phyloP scores from a whole-genome alignment of 2,797 vertebrate genomes.

The Enteromius afrohamiltoni region DNA sequence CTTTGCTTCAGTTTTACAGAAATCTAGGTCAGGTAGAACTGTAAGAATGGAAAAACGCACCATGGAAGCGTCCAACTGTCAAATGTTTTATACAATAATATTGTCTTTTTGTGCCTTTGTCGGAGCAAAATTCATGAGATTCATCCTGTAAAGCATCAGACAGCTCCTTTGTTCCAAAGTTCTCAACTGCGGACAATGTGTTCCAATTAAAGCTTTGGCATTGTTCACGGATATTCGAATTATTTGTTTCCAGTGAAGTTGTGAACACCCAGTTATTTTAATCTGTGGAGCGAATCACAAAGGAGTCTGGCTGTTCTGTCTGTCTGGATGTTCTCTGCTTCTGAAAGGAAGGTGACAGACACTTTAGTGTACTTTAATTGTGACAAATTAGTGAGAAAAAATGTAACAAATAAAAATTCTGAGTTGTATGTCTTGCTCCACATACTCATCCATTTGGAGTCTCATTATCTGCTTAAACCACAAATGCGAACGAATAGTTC shows the following conservation, averaged over 20 bases:
- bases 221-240: slow-evolving; percentile 52
- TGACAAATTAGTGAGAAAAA: slow-evolving; percentile 1
- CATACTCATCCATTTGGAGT: background rate
- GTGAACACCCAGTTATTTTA: slow-evolving; percentile 16
- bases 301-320: slow-evolving; percentile 14
- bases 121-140: slow-evolving; percentile 50
- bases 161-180: slow-evolving; percentile 55
- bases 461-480: background rate
- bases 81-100: slow-evolving; percentile 9
- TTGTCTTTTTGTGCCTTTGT: slow-evolving; percentile 28
- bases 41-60: slow-evolving; percentile 26
- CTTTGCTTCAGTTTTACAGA: slow-evolving; percentile 59
- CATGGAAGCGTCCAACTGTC: slow-evolving; percentile 37
- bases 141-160: slow-evolving; percentile 58
- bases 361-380: slow-evolving; percentile 3
- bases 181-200: slow-evolving; percentile 41
- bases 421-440: background rate
- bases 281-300: slow-evolving; percentile 19
- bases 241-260: slow-evolving; percentile 39
- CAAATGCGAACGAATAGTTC: background rate
- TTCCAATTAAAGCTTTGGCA: slow-evolving; percentile 44
- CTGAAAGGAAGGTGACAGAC: slow-evolving; percentile 14
- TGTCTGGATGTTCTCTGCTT: background rate
- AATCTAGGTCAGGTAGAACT: slow-evolving; percentile 62
- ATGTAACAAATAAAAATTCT: background rate